Evolutionary conservation across 2,888 invertebrate species (phyloP).

Genomic region (Pseudoips prasinana): DNA sequence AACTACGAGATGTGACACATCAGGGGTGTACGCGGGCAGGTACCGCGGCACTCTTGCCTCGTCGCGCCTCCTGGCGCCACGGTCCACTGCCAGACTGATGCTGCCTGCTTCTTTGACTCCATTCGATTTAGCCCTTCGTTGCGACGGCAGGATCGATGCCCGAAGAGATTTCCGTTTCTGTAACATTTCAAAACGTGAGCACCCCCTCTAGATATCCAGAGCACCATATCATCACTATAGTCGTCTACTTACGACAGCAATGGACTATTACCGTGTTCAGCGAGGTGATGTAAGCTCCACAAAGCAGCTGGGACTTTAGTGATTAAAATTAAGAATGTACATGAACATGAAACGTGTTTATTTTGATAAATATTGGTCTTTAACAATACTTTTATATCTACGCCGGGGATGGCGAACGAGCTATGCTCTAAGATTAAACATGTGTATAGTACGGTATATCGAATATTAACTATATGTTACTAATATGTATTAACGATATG

Average conservation of each 20-base stretch:
- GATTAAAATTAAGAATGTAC: constrained; percentile 62
- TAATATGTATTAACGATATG: too few relatives aligned
- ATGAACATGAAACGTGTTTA: constrained; percentile 66
- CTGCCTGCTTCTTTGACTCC: constrained; percentile 90
- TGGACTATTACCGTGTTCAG: constrained; percentile 46
- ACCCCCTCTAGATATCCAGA: constrained; percentile 10
- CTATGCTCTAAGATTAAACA: constrained; percentile 3
- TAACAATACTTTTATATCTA: constrained; percentile 57
- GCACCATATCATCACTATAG: constrained; percentile 22
- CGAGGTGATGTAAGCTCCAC: constrained; percentile 43
- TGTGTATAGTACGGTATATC: not conserved
- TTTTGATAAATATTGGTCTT: constrained; percentile 59
- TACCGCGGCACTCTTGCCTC: constrained; percentile 86
- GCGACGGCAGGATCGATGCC: constrained; percentile 89
- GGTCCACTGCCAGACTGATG: constrained; percentile 91
- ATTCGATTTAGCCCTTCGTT: constrained; percentile 89
- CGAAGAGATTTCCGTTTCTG: constrained; percentile 95
- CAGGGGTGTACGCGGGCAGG: constrained; percentile 88
- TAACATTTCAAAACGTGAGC: constrained; percentile 44
- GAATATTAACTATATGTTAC: not conserved
- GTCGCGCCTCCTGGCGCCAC: constrained; percentile 83
- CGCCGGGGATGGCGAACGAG: constrained; percentile 46
- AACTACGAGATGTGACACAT: constrained; percentile 91
- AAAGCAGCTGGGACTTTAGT: constrained; percentile 56
- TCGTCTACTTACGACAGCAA: constrained; percentile 68